Conservation (phyloP, 2,113 vertebrate species). For the Eulemur macaco region DNA sequence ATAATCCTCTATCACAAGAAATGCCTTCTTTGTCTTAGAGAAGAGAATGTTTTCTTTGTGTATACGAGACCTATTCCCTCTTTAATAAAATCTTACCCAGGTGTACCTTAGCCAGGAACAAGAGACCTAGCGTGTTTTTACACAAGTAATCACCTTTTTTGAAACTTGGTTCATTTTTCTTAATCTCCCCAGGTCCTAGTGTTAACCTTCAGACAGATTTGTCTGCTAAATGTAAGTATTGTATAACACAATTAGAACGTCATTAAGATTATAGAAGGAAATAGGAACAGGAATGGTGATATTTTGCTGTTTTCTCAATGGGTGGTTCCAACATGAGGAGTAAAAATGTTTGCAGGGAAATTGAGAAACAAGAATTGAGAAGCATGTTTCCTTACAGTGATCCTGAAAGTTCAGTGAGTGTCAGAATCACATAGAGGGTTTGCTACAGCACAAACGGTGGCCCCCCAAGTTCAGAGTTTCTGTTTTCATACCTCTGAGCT, state of each 20-base stretch:
- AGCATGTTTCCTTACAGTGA: accelerated
- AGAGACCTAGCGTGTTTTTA: conserved; percentile 85
- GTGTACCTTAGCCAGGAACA: conserved; percentile 81
- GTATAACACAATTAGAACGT: conserved; percentile 88
- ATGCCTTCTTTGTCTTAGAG: conserved; percentile 77
- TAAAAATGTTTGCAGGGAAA: neutral
- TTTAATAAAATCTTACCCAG: conserved; percentile 84
- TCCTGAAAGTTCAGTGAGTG: neutral
- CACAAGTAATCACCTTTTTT: conserved; percentile 88
- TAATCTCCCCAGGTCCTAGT: conserved; percentile 86
- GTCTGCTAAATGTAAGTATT: conserved; percentile 83
- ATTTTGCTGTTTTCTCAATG: conserved; percentile 74
- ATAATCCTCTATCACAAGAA: conserved; percentile 79
- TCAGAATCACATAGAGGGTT: neutral
- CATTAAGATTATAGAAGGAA: conserved; percentile 84
- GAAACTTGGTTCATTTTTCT: conserved; percentile 88
- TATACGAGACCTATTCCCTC: conserved; percentile 77
- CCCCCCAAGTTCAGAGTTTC: neutral
- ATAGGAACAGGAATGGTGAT: conserved; percentile 84
- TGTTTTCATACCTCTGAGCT: neutral
- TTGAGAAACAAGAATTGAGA: neutral
- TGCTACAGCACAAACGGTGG: accelerated
- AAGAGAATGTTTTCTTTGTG: conserved; percentile 80
- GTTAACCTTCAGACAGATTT: conserved; percentile 86
- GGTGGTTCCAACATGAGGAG: neutral